Evolutionary conservation across 1,140 invertebrate species (phyloP).

Genomic region (Achroia grisella): DNA sequence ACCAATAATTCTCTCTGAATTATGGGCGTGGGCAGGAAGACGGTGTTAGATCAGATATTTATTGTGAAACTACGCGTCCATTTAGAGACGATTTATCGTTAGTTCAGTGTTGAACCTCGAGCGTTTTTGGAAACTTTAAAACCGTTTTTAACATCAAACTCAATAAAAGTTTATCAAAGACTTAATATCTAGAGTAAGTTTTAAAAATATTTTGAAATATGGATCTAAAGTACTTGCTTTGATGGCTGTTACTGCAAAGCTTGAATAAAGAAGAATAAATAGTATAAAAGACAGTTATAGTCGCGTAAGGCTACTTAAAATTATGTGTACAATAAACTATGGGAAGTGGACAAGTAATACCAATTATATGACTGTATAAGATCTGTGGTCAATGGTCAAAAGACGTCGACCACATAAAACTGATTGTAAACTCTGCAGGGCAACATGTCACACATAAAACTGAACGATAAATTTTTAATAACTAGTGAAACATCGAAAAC

Average conservation of each 20-base stretch:
- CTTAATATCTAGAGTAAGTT: constrained; percentile 6
- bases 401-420: constrained; percentile 20
- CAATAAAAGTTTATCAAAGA: constrained; percentile 14
- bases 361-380: constrained; percentile 2
- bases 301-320: constrained; percentile 9
- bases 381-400: constrained; percentile 10
- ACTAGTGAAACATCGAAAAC: constrained; percentile 17
- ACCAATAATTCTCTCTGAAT: constrained; percentile 57
- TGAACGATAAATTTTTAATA: constrained; percentile 28
- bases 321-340: constrained; percentile 4
- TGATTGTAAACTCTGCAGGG: constrained; percentile 12
- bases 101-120: constrained; percentile 9
- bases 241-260: background rate
- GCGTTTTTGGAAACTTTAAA: constrained; percentile 17
- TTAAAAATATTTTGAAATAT: background rate
- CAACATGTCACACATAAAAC: constrained; percentile 19
- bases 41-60: constrained; percentile 58
- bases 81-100: constrained; percentile 42
- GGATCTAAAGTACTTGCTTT: background rate
- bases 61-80: constrained; percentile 47
- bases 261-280: constrained; percentile 13
- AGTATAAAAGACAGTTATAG: constrained; percentile 12
- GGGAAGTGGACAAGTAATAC: constrained; percentile 3
- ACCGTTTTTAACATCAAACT: constrained; percentile 1
- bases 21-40: constrained; percentile 56